A percentile compares a stretch with the other conserved stretches of the same genome.
phyloP scores from a whole-genome alignment of 2,888 invertebrate genomes.

The Coelopa pilipes region DNA sequence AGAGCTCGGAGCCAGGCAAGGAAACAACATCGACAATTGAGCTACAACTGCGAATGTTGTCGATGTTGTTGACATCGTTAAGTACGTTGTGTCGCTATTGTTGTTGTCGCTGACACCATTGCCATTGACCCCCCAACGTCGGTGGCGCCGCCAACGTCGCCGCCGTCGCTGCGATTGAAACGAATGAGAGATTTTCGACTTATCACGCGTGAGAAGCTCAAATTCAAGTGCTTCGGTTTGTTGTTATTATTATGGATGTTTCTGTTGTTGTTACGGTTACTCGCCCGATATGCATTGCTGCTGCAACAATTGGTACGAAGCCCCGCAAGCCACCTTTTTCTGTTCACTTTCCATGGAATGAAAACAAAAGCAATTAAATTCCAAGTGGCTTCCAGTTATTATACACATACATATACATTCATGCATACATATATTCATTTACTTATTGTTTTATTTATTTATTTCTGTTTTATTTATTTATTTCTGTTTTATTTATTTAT shows the following conservation, averaged over 20 bases:
- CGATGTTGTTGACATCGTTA: conserved; percentile 27
- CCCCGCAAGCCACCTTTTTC: too few species aligned
- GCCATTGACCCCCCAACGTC: conserved; percentile 44
- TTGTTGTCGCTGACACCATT: conserved; percentile 44
- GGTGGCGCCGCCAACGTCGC: neutral
- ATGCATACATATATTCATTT: too few species aligned
- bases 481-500: too few species aligned
- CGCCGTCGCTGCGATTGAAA: neutral
- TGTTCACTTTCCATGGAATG: too few species aligned
- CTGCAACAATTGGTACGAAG: too few species aligned
- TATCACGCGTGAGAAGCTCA: conserved; percentile 28
- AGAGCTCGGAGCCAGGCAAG: neutral
- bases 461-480: too few species aligned
- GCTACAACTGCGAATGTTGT: conserved; percentile 12
- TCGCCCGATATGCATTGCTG: neutral
- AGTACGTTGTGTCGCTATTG: neutral
- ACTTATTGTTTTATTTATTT: too few species aligned
- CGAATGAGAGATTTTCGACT: conserved; percentile 15
- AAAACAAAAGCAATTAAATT: too few species aligned
- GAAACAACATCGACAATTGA: neutral
- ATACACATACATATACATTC: too few species aligned
- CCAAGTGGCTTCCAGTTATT: too few species aligned
- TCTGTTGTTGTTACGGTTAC: neutral
- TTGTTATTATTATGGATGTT: neutral
- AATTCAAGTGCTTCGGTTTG: neutral